Evolutionary conservation across 2,113 vertebrate genomes (phyloP).

Genomic region (Hyperopisus bebe): DNA sequence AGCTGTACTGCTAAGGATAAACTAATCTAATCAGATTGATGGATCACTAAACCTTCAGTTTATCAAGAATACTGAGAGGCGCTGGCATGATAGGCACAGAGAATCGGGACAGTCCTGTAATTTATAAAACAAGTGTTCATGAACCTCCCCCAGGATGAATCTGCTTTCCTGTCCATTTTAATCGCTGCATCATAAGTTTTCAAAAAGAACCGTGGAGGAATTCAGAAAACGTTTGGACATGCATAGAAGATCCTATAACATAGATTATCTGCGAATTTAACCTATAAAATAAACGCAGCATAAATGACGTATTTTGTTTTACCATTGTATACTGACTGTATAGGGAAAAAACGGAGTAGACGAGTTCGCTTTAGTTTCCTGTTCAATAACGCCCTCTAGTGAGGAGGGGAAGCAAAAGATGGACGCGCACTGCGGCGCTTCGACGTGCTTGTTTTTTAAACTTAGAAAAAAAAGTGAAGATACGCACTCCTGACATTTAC

Average conservation of each 20-base stretch:
- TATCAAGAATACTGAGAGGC: background rate
- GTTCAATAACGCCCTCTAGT: constrained; percentile 13
- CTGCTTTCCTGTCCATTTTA: background rate
- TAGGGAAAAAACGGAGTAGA: background rate
- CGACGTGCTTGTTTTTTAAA: background rate
- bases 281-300: background rate
- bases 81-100: background rate
- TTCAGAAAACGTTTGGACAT: background rate
- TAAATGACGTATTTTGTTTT: background rate
- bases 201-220: background rate
- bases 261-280: background rate
- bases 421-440: background rate
- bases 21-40: background rate
- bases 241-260: background rate
- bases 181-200: background rate
- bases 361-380: background rate
- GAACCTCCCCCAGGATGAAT: background rate
- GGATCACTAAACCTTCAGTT: background rate
- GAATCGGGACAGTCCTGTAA: background rate
- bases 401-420: background rate
- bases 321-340: background rate
- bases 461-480: background rate
- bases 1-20: background rate
- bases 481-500: background rate
- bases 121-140: background rate